These are phyloP conservation scores for Oxytorus armatus DNA, from an alignment of 2,888 invertebrate species.

Conservation along the genomic window DNA sequence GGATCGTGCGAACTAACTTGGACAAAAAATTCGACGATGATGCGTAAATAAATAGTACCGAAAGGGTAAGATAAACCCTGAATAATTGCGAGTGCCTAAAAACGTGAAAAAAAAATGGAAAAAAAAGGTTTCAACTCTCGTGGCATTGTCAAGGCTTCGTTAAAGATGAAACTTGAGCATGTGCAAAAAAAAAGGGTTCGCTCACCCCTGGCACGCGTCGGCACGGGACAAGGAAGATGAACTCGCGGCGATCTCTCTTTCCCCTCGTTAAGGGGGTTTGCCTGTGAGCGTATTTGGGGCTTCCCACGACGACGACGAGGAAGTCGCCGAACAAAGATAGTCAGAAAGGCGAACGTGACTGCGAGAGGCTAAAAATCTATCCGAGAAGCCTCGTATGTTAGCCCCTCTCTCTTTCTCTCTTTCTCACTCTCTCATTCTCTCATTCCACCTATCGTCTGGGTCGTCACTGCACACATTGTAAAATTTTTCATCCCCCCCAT, in stretches of 20 bases:
- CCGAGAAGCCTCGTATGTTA: slow-evolving; percentile 59
- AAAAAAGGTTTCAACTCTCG: neutral
- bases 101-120: neutral
- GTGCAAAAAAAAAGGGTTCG: slow-evolving; percentile 43
- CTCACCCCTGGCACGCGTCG: slow-evolving; percentile 44
- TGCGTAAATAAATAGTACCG: too few species aligned
- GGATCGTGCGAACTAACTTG: too few species aligned
- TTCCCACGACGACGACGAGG: slow-evolving; percentile 42
- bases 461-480: slow-evolving; percentile 31
- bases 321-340: slow-evolving; percentile 21
- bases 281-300: slow-evolving; percentile 50
- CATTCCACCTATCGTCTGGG: neutral
- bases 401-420: neutral
- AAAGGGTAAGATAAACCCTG: too few species aligned
- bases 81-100: neutral
- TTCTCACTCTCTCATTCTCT: neutral
- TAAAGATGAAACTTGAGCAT: slow-evolving; percentile 35
- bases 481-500: neutral
- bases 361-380: slow-evolving; percentile 40
- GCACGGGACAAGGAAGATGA: slow-evolving; percentile 9
- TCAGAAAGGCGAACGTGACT: slow-evolving; percentile 52
- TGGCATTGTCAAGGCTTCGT: slow-evolving; percentile 39
- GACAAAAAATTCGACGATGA: too few species aligned
- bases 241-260: neutral
- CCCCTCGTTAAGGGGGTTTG: slow-evolving; percentile 27